Conservation (phyloP, 2,888 invertebrate species). For the Odiellus spinosus region DNA sequence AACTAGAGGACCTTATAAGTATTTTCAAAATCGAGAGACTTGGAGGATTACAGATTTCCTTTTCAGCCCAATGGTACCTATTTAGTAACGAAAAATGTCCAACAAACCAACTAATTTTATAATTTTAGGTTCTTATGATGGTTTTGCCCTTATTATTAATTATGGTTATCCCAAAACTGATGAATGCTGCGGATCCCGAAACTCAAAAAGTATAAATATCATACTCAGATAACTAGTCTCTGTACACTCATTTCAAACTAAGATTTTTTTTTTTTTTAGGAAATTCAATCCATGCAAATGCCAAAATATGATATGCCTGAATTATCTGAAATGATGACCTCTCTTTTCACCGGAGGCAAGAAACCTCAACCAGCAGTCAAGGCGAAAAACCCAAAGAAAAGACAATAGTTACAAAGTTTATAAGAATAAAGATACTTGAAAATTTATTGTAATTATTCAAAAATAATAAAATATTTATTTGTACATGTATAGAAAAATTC, state of each 20-base stretch:
- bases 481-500: too few relatives aligned
- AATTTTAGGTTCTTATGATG: constrained; percentile 72
- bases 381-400: constrained; percentile 9
- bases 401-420: constrained; percentile 8
- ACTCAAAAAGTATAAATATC: constrained; percentile 53
- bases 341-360: constrained; percentile 16
- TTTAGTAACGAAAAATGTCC: constrained; percentile 17
- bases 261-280: constrained; percentile 30
- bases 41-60: constrained; percentile 93
- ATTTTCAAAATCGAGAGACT: constrained; percentile 87
- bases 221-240: neutral
- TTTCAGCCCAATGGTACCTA: constrained; percentile 93
- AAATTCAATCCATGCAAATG: constrained; percentile 64
- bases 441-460: too few relatives aligned
- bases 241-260: neutral
- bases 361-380: constrained; percentile 4
- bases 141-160: constrained; percentile 74
- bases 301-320: constrained; percentile 77
- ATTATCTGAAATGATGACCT: constrained; percentile 82
- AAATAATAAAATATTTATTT: too few relatives aligned
- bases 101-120: neutral
- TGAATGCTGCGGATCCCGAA: constrained; percentile 79
- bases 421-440: too few relatives aligned
- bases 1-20: constrained; percentile 58
- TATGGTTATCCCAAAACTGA: constrained; percentile 84